Evolutionary conservation across 2,113 vertebrate genomes (phyloP), one percentile per base, ranked within the genome.

Genomic region (Misgurnus anguillicaudatus): DNA sequence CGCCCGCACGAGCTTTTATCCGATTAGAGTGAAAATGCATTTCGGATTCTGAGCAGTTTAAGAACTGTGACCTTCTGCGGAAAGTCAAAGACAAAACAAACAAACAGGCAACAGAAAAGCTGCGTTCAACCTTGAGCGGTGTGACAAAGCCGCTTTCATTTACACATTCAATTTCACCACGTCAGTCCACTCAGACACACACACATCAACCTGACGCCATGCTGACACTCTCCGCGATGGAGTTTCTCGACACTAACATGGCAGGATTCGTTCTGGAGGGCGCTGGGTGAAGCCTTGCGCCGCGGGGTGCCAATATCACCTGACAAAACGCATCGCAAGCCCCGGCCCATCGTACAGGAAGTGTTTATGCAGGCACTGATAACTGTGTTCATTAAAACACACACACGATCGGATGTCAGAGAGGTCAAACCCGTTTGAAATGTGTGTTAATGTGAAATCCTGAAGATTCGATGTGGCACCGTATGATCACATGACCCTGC

Each of bases 121-220:
- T 19, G 31, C 17, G 5, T 71, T 58, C 53, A 60, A 72, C 70
- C 53, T 62, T 65, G 77, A 55, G 67, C 41, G 31, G 38, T 65
- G 48, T 74, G 24, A 69, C 81, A 82, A 63, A 64, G 67, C 21
- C 24, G 81, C 81, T 75, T 60, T 83, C 51, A 65, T 80, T 83
- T 72, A 76, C 48, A 60, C 72, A 38, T 80, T 80, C 66, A 19
- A 36, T 65, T 77, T 76, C 61, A 75, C 51, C 24, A 42, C 63
- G 65, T 76, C 70, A 82, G 69, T 79, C 81, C 68, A 14, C 74
- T 70, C 3, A 60, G 5, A 80, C 41, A n/a, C 47, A 9, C 5
- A 13, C 42, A 24, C 3, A 21, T 78, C 75, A 77, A 61, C 7
- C 19, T 21, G 36, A 63, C 39, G 64, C 68, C 16, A 51, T 5